phyloP scores from a whole-genome alignment of 2,888 invertebrate genomes.

The Orthonychiurus folsomi region DNA sequence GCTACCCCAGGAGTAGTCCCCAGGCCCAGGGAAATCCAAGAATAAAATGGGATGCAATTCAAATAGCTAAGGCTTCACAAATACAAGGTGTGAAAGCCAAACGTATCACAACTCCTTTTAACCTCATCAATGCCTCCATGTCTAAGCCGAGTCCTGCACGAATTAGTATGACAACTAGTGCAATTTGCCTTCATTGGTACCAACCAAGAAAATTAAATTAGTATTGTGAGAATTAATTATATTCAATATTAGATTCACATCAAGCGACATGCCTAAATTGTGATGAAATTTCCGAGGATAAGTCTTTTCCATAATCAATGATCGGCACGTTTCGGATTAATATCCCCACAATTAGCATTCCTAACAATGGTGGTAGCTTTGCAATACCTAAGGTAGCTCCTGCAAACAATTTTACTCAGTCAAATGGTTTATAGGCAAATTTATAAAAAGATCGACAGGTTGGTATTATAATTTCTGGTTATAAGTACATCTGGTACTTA shows the following conservation, averaged over 20 bases:
- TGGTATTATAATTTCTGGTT: neutral
- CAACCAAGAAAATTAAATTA: too few relatives aligned
- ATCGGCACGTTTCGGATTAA: constrained; percentile 49
- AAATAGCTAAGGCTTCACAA: constrained; percentile 50
- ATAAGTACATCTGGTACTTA: neutral
- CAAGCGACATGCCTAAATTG: constrained; percentile 15
- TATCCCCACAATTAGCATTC: constrained; percentile 76
- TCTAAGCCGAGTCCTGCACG: constrained; percentile 59
- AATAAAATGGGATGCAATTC: constrained; percentile 50
- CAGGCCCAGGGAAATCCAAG: constrained; percentile 56
- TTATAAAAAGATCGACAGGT: too few relatives aligned
- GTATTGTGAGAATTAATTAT: neutral
- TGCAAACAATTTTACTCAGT: constrained; percentile 4
- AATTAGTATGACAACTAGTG: constrained; percentile 56
- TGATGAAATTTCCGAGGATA: constrained; percentile 20
- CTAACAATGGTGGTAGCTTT: constrained; percentile 74
- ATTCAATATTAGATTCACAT: neutral
- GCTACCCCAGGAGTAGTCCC: constrained; percentile 50
- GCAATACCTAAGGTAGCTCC: constrained; percentile 70
- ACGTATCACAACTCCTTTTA: constrained; percentile 51
- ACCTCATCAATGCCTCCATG: constrained; percentile 50
- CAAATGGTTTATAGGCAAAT: too few relatives aligned
- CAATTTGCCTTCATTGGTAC: constrained; percentile 51
- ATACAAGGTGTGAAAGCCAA: constrained; percentile 55
- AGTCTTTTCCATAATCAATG: constrained; percentile 16